A percentile compares a stretch with the other conserved stretches of the same genome.
These are phyloP conservation scores for Cerastoderma edule DNA, from an alignment of 2,888 invertebrate species.

Conservation along the genomic window DNA sequence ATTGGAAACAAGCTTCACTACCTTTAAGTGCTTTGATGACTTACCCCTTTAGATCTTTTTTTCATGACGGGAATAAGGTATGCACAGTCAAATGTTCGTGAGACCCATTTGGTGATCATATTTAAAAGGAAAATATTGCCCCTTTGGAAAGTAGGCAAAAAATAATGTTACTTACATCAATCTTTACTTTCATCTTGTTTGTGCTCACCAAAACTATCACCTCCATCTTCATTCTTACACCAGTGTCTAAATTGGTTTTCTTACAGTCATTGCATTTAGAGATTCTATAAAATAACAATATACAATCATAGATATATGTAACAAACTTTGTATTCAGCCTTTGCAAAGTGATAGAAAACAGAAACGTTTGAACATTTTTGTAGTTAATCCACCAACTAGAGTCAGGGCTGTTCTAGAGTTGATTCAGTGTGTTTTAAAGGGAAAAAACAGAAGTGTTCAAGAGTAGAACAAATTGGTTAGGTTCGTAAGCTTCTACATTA, in stretches of 20 bases:
- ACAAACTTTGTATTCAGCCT: no score
- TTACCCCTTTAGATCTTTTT: background rate
- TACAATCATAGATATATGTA: no score
- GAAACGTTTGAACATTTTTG: no score
- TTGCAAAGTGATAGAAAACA: no score
- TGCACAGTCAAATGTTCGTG: background rate
- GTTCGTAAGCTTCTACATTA: no score
- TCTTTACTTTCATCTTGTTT: slow-evolving; percentile 33
- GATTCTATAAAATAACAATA: slow-evolving; percentile 23
- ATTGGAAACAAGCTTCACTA: background rate
- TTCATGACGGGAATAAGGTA: background rate
- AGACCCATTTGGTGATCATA: no score
- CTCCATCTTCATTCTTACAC: slow-evolving; percentile 65
- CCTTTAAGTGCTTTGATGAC: background rate
- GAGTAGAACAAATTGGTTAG: no score
- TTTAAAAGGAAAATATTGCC: background rate
- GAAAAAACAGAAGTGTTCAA: no score
- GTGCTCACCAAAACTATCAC: slow-evolving; percentile 44
- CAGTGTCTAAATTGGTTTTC: slow-evolving; percentile 43
- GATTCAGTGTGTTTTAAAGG: no score
- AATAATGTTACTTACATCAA: slow-evolving; percentile 64
- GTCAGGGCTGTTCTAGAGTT: no score
- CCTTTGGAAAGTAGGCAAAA: no score
- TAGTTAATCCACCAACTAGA: no score
- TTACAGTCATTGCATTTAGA: slow-evolving; percentile 56